Base-by-base conservation (phyloP, 1,140 invertebrate genomes). In the Choristoneura fumiferana region DNA sequence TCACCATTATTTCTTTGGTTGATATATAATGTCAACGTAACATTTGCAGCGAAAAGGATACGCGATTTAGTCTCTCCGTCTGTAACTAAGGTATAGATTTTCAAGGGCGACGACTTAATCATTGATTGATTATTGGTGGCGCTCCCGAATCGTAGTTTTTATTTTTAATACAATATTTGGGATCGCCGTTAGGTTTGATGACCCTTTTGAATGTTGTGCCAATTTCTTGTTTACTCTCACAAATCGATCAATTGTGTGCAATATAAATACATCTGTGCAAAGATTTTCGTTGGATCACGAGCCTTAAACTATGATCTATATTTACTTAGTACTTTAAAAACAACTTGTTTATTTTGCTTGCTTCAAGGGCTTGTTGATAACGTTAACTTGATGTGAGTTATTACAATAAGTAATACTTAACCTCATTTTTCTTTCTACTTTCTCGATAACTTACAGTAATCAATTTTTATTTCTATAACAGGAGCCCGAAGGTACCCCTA, bases 401-500 rank as follows among this genome's bases (percentile, higher is more conserved):
- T 8, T 49, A 29, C 43, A n/a, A 18, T 29, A 29, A 9, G 10
- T 49, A 33, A 49, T 45, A 22, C 9, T 49, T 18, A 17, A 2
- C 40, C n/a, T 18, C 17, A 49, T 29, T 49, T 5, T 35, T 33
- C 49, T 10, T 10, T 54, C 33, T 33, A 22, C 22, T 54, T 29
- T 29, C 22, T 29, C 22, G 22, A 29, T 29, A 29, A 3, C 2
- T 6, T 35, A 54, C 13, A 17, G n/a, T 10, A 33, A 29, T 12
- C 35, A 9, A 52, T 58, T 34, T 52, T 29, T 29, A 29, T 29
- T 29, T 70, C 61, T 66, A 29, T 57, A 53, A 2, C 62, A 89
- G 86, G 84, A 83, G 58, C 66, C 63, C 10, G 84, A 89, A 37
- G 68, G 45, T 40, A 71, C 72, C 0, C 62, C 73, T 1, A 88